Evolutionary conservation across 2,888 invertebrate genomes (phyloP).

Genomic region (Criorhina ranunculi): DNA sequence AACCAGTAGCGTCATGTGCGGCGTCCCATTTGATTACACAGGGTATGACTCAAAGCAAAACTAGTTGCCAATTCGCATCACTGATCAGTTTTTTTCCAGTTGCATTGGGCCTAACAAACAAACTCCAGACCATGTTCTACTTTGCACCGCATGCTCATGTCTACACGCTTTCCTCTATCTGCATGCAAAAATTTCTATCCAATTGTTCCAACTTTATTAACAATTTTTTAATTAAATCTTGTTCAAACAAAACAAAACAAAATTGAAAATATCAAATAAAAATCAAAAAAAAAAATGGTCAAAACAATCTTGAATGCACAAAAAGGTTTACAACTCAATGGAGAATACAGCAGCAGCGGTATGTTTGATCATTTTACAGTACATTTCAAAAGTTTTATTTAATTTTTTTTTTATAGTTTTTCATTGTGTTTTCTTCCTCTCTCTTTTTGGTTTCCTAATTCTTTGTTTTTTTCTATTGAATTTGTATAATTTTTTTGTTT

Average conservation of each 20-base stretch:
- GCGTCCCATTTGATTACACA: too few relatives aligned
- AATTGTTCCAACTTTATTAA: conserved; percentile 54
- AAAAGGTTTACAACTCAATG: conserved; percentile 89
- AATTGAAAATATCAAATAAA: conserved; percentile 24
- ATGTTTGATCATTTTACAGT: conserved; percentile 83
- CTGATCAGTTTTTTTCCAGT: too few relatives aligned
- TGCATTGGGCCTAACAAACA: too few relatives aligned
- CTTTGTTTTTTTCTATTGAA: conserved; percentile 8
- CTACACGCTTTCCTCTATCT: conserved; percentile 51
- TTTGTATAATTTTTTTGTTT: conserved; percentile 24
- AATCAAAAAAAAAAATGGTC: conserved; percentile 66
- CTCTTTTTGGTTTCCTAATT: conserved; percentile 20
- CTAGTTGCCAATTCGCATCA: too few relatives aligned
- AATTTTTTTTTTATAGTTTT: conserved; percentile 16
- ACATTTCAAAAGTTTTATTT: conserved; percentile 60
- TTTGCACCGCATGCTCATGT: conserved; percentile 42
- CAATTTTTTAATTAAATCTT: conserved; percentile 53
- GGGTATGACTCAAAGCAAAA: too few relatives aligned
- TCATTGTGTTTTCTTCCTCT: conserved; percentile 14
- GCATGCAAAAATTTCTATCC: conserved; percentile 57
- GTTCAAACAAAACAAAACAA: conserved; percentile 46
- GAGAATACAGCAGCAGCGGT: conserved; percentile 86
- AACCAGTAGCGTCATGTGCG: too few relatives aligned
- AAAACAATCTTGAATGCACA: conserved; percentile 74
- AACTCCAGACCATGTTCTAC: not conserved